Evolutionary conservation across 1,140 invertebrate species (phyloP), one percentile per base, ranked within the genome.

Genomic region (Drepana arcuata): DNA sequence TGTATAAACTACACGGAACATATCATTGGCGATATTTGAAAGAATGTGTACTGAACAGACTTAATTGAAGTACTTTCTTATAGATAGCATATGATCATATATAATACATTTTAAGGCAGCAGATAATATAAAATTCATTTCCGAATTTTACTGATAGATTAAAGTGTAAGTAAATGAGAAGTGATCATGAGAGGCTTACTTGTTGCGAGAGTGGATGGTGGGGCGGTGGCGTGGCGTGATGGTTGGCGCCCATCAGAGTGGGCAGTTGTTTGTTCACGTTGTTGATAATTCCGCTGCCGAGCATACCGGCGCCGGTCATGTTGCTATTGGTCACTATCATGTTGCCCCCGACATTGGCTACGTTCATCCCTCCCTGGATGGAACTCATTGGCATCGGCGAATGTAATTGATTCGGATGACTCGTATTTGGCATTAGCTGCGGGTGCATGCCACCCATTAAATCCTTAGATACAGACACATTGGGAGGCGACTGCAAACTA

Each of bases 401-500:
- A 51, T 84, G 83, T 41, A 83, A 58, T 55, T 84, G 83, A 59
- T 77, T 81, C 58, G 80, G 80, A 78, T 84, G 83, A 58, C 81
- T 83, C 47, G 83, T 79, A 75, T 84, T 84, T 70, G 83, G 78
- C 69, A 84, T 75, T 53, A 87, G 72, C 74, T 86, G 85, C 31
- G 84, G 83, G 52, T 83, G 81, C 56, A 84, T 69, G 23, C 65
- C 69, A 56, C 77, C 72, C 74, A 84, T 83, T 31, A 83, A 62
- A 53, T 84, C 83, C 64, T 84, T 84, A 23, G 83, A 73, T 32
- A 84, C 83, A 33, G 80, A 83, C 37, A 92, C 90, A 64, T 93
- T 93, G 7, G 91, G 91, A 29, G 92, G 91, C 26, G 92, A 93
- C 73, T 93, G 92, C 69, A 94, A 83, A 59, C 91, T 93, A 28